Evolutionary conservation across 2,797 vertebrate genomes (phyloP).

Genomic region (Danio tinwini): DNA sequence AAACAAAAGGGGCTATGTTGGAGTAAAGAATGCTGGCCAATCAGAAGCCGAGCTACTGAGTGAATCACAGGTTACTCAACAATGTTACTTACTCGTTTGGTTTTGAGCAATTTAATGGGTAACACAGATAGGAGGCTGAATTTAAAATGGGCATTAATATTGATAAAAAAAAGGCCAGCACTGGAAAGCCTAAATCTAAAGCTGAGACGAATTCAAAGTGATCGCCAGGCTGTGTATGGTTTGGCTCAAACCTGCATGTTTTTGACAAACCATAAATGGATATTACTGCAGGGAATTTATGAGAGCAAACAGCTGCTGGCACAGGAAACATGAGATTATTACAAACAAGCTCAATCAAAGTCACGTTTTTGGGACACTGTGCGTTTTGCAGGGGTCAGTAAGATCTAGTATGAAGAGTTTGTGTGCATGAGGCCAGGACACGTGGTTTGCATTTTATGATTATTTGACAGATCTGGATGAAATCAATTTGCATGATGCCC

Average conservation of each 20-base stretch:
- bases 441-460: background rate
- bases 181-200: background rate
- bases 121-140: background rate
- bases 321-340: background rate
- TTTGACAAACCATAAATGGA: slow-evolving; percentile 44
- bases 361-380: slow-evolving; percentile 22
- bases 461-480: background rate
- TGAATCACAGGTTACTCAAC: slow-evolving; percentile 33
- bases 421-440: background rate
- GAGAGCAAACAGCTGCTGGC: slow-evolving; percentile 23
- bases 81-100: no score
- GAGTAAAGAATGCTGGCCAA: background rate
- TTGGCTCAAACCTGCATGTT: slow-evolving; percentile 4
- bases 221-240: slow-evolving; percentile 7
- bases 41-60: slow-evolving; percentile 26
- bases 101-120: slow-evolving; percentile 11
- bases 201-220: background rate
- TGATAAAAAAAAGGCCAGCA: background rate
- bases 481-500: background rate
- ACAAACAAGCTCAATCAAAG: slow-evolving; percentile 29
- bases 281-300: slow-evolving; percentile 13
- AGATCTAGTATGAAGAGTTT: background rate
- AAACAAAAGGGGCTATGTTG: slow-evolving; percentile 44
- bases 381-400: background rate
- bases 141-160: background rate